A percentile compares a stretch with the other conserved stretches of the same genome.
Evolutionary conservation across 2,797 vertebrate genomes (phyloP).

Genomic region (Ataeniobius toweri): DNA sequence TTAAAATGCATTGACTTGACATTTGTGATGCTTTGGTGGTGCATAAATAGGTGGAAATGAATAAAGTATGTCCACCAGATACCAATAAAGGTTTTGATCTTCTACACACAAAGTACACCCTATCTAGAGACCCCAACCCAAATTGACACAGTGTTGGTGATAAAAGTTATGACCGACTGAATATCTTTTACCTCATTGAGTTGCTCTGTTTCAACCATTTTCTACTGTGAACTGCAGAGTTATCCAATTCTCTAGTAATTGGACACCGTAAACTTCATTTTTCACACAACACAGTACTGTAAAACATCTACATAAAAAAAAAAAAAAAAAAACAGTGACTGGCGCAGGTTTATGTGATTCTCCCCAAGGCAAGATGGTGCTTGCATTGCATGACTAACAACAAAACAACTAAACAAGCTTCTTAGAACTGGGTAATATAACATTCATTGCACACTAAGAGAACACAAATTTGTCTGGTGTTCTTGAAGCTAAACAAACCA

Average conservation of each 20-base stretch:
- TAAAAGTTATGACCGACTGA: neutral
- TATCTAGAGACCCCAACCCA: neutral
- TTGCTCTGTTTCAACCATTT: neutral
- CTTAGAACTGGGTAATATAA: conserved; percentile 14
- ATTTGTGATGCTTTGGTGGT: neutral
- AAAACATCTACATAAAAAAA: neutral
- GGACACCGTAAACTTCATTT: neutral
- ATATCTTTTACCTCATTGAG: neutral
- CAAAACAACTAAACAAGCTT: conserved; percentile 17
- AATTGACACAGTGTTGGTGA: neutral
- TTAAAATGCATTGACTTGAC: neutral
- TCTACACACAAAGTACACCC: neutral
- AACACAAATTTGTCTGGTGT: conserved; percentile 52
- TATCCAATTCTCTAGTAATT: neutral
- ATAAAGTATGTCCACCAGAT: neutral
- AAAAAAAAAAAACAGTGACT: neutral
- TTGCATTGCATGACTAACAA: conserved; percentile 18
- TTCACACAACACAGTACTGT: neutral
- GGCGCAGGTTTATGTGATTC: neutral
- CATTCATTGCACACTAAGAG: conserved; percentile 45
- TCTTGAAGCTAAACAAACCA: conserved; percentile 55
- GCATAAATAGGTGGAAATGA: neutral
- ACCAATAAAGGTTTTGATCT: neutral
- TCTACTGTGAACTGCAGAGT: neutral
- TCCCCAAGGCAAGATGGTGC: neutral